Percentiles rank a stretch among this genome's conserved stretches.
Conservation (phyloP, 1,140 invertebrate species). For the Cydia strobilella region DNA sequence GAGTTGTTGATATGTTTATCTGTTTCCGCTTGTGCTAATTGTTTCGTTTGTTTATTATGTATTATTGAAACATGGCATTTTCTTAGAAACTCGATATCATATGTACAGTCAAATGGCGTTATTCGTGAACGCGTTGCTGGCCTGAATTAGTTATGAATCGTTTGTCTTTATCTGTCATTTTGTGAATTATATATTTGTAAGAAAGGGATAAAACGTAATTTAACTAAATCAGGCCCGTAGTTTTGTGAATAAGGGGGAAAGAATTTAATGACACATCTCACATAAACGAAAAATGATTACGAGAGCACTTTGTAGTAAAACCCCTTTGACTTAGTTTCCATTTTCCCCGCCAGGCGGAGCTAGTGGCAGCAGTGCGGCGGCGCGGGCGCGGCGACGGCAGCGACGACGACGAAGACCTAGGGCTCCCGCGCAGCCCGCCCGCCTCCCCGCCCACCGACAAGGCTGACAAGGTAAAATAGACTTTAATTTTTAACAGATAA, state of each 20-base stretch:
- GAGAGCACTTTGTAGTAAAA: no score
- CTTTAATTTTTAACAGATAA: background rate
- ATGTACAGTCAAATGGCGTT: no score
- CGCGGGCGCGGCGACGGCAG: slow-evolving; percentile 80
- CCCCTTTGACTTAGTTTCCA: no score
- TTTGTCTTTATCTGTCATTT: no score
- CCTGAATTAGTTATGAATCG: no score
- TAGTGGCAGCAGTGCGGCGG: slow-evolving; percentile 81
- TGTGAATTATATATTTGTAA: no score
- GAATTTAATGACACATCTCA: no score
- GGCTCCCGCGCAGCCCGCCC: slow-evolving; percentile 82
- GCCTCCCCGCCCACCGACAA: slow-evolving; percentile 82
- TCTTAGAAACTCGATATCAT: background rate
- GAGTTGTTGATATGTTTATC: slow-evolving; percentile 3
- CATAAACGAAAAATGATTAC: no score
- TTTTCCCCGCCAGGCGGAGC: slow-evolving; percentile 79
- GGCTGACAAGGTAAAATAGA: slow-evolving; percentile 79
- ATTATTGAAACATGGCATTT: background rate
- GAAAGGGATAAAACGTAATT: no score
- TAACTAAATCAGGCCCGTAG: no score
- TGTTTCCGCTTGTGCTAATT: slow-evolving; percentile 27
- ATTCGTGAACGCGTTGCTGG: no score
- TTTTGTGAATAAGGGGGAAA: no score
- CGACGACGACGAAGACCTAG: slow-evolving; percentile 83
- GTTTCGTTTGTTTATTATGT: slow-evolving; percentile 6